phyloP scores from a whole-genome alignment of 1,140 invertebrate species.

The Papilio helenus region DNA sequence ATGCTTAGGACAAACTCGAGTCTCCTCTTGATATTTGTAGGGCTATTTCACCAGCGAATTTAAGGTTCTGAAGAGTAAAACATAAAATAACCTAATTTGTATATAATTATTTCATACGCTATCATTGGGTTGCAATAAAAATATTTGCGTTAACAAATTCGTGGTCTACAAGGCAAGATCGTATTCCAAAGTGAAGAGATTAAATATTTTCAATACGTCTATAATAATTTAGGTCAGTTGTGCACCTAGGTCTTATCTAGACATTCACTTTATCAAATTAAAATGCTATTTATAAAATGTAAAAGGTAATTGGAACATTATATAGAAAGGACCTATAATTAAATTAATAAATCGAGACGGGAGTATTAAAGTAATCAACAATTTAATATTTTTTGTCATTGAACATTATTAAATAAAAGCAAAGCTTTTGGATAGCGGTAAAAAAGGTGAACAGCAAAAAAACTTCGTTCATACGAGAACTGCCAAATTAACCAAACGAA shows the following conservation, averaged over 20 bases:
- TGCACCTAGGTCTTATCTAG: background rate
- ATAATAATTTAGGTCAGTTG: background rate
- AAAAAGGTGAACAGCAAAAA: background rate
- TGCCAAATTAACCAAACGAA: slow-evolving; percentile 17
- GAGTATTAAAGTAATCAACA: slow-evolving; percentile 10
- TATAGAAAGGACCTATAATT: background rate
- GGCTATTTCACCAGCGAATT: background rate
- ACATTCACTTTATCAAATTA: background rate
- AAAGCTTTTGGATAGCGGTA: background rate
- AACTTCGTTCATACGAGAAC: background rate
- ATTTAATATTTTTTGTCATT: slow-evolving; percentile 1
- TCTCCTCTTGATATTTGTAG: background rate
- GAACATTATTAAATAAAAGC: slow-evolving; percentile 4
- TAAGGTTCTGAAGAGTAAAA: background rate
- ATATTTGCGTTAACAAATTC: too few species aligned
- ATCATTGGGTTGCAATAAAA: too few species aligned
- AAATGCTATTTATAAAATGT: background rate
- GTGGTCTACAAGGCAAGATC: too few species aligned
- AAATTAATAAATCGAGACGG: background rate
- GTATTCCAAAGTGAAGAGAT: too few species aligned
- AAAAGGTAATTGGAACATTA: background rate
- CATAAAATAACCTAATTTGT: too few species aligned
- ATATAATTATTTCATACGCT: too few species aligned
- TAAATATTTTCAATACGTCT: background rate
- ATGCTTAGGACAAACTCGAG: background rate